Evolutionary conservation across 2,113 vertebrate genomes (phyloP), one percentile per base, ranked within the genome.

Genomic region (Oxygymnocypris stewartii): DNA sequence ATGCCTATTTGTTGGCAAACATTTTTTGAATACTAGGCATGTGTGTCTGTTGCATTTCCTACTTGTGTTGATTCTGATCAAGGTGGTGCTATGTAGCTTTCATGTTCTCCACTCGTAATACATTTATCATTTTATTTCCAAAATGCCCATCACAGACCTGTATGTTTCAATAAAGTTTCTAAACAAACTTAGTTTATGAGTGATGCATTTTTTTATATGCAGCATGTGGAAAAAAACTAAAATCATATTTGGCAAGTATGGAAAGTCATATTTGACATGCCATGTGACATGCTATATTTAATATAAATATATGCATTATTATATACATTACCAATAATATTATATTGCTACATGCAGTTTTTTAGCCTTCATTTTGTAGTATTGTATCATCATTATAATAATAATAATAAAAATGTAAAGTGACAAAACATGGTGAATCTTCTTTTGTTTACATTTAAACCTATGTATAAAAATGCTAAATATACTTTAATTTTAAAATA

Each of bases 101-200:
- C 31, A 28, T 84, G 20, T 18, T 84, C 67, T 74, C 35, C 18
- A 35, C 40, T 83, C 18, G 1, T 23, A 2, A 63, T 80, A 59
- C 23, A 80, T 42, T 4, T 25, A 59, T 40, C 42, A 31, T 31
- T 31, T 31, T 5, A 23, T 40, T 59, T 80, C 51, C 54, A 80
- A 63, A 63, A 63, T 42, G 37, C 28, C 9, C 69, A 51, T 40
- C 31, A 74, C 69, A 57, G 20, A 84, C 67, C 51, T 84, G 49
- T 84, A 37, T 16, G 23, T 84, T 84, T 84, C 69, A 84, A 75
- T 84, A 84, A 84, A 84, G 49, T 42, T 84, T 84, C 69, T 74
- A 74, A 84, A 59, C 25, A 75, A 84, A 84, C n/a, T 37, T 2
- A 13, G 35, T n/a, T 18, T 25, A 20, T n/a, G 65, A 13, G 47